Evolutionary conservation across 2,797 vertebrate genomes (phyloP).

Genomic region (Enteromius treurensis): DNA sequence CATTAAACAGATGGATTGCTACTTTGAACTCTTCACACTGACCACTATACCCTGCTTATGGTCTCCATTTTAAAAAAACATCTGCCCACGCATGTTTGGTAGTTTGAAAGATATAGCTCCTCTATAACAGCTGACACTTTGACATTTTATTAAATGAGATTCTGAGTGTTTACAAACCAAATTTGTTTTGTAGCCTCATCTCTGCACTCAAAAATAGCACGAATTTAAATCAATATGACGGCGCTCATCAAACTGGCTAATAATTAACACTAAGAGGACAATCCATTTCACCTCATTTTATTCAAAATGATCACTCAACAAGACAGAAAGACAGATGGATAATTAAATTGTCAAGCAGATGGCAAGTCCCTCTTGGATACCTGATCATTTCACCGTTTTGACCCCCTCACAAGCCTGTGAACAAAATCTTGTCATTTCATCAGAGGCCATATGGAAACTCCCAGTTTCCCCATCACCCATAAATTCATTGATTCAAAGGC

Average conservation of each 20-base stretch:
- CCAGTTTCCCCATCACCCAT: constrained; percentile 29
- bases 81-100: constrained; percentile 31
- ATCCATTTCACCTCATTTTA: constrained; percentile 55
- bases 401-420: constrained; percentile 55
- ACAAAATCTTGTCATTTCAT: constrained; percentile 55
- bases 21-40: constrained; percentile 6
- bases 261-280: constrained; percentile 50
- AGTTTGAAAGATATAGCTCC: constrained; percentile 26
- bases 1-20: background rate
- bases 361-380: constrained; percentile 62
- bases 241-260: constrained; percentile 45
- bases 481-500: constrained; percentile 45
- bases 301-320: constrained; percentile 60
- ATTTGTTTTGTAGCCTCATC: constrained; percentile 14
- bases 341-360: constrained; percentile 62
- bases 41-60: background rate
- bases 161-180: constrained; percentile 30
- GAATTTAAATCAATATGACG: constrained; percentile 26
- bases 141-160: constrained; percentile 42
- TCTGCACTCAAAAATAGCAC: constrained; percentile 13
- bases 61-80: background rate
- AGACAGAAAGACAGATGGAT: constrained; percentile 58
- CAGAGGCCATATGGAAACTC: constrained; percentile 50
- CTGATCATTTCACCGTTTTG: constrained; percentile 63
- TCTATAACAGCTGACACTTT: constrained; percentile 37